Conservation (phyloP, 2,113 vertebrate species). For the Sminthopsis crassicaudata region DNA sequence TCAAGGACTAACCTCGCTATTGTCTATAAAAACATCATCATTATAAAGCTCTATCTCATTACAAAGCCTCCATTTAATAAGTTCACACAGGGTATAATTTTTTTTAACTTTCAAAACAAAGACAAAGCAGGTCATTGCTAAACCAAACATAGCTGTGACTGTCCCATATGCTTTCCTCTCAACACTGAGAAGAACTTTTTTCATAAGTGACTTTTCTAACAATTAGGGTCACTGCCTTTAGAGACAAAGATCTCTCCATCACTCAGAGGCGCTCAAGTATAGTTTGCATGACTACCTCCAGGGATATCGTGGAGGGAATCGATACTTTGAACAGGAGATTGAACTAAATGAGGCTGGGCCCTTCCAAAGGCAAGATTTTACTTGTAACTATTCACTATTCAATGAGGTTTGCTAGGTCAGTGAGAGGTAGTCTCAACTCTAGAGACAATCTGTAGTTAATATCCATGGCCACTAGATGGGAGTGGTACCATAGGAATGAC, state of each 20-base stretch:
- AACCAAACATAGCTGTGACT: not conserved
- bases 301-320: not conserved
- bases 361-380: not conserved
- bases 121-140: not conserved
- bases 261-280: not conserved
- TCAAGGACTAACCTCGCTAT: not conserved
- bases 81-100: not conserved
- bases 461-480: not conserved
- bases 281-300: not conserved
- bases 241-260: not conserved
- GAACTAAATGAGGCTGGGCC: not conserved
- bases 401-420: not conserved
- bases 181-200: not conserved
- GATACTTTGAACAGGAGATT: not conserved
- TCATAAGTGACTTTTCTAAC: not conserved
- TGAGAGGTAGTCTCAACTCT: not conserved
- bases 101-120: not conserved
- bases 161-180: not conserved
- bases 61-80: not conserved
- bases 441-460: not conserved
- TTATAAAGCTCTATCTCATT: not conserved
- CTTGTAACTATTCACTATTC: not conserved
- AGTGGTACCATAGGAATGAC: not conserved
- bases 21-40: not conserved
- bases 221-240: not conserved